Evolutionary conservation across 2,797 vertebrate genomes (phyloP).

Genomic region (Tachyglossus aculeatus): DNA sequence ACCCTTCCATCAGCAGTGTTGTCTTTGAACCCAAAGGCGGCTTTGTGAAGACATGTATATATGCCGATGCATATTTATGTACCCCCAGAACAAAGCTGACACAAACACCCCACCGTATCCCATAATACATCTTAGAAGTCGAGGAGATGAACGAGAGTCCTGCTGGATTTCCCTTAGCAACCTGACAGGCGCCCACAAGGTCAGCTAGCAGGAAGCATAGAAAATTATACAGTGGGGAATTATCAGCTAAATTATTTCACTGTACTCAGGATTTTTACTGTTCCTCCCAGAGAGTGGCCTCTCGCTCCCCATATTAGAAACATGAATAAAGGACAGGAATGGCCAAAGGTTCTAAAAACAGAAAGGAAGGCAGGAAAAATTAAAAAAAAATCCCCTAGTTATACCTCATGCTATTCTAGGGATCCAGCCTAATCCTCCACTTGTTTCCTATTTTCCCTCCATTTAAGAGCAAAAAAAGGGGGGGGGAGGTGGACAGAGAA

Average conservation of each 20-base stretch:
- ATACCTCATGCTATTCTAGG: slow-evolving; percentile 45
- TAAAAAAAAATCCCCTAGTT: not conserved
- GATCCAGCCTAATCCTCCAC: slow-evolving; percentile 20
- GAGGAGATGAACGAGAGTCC: slow-evolving; percentile 73
- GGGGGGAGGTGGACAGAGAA: too few relatives aligned
- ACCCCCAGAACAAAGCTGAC: slow-evolving; percentile 67
- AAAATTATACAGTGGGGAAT: slow-evolving; percentile 83
- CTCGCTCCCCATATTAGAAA: slow-evolving; percentile 76
- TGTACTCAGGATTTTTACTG: slow-evolving; percentile 80
- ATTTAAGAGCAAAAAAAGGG: too few relatives aligned
- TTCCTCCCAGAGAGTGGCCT: slow-evolving; percentile 78
- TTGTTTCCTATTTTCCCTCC: too few relatives aligned
- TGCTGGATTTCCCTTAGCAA: slow-evolving; percentile 83
- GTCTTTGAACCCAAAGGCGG: too few relatives aligned
- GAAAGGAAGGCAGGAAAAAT: not conserved
- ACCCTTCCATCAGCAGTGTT: too few relatives aligned
- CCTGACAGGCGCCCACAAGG: slow-evolving; percentile 83
- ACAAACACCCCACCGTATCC: slow-evolving; percentile 66
- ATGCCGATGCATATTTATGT: not conserved
- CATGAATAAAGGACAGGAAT: slow-evolving; percentile 76
- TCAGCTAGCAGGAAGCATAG: slow-evolving; percentile 82
- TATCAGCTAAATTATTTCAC: slow-evolving; percentile 86
- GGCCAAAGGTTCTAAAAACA: slow-evolving; percentile 62
- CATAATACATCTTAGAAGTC: slow-evolving; percentile 75
- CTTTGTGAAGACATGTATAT: too few relatives aligned